Base-by-base conservation (phyloP, 1,140 invertebrate genomes). In the Atopsyche davidsoni region DNA sequence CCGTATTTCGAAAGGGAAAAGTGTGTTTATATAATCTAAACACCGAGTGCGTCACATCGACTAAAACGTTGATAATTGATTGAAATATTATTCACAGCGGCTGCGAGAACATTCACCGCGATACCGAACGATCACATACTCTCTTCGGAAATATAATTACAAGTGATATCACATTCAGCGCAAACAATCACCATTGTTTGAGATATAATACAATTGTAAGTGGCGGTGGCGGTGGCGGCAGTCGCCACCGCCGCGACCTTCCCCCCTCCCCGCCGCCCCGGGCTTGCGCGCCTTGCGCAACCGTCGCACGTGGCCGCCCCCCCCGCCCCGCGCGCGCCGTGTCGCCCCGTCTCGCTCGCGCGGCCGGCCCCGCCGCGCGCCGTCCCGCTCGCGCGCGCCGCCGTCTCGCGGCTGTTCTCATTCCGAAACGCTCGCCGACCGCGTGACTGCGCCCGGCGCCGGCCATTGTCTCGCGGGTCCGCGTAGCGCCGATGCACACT, bases 211-310 rank as follows among this genome's bases (percentile, higher is more conserved):
- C 28, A n/a, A 38, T 7, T 44, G 50, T 11, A 39, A 9, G 28
- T 10, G 23, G 48, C 24, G 17, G 25, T 9, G 42, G 23, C 41
- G 17, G 38, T 18, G 46, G 48, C 23, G 59, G 50, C 16, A 54
- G 57, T 52, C 34, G 55, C 55, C 46, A 46, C 54, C 59, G 60
- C 58, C n/a, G 18, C 42, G 42, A 44, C 42, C 42, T 44, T 44
- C 34, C 42, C 25, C 42, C 19, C 60, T 64, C 64, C 64, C 65
- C 63, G 64, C 59, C 65, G 66, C 67, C 67, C 61, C 62, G 60
- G 60, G 59, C 61, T 65, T 62, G 59, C 31, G 60, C 63, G 6
- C 36, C 36, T 14, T 38, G 36, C 36, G 6, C 36, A 64, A 65
- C 68, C 65, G 65, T 68, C 67, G 68, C 67, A 64, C 51, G 57